Conservation (phyloP, 2,797 vertebrate genomes). For the Sphenodon punctatus region DNA sequence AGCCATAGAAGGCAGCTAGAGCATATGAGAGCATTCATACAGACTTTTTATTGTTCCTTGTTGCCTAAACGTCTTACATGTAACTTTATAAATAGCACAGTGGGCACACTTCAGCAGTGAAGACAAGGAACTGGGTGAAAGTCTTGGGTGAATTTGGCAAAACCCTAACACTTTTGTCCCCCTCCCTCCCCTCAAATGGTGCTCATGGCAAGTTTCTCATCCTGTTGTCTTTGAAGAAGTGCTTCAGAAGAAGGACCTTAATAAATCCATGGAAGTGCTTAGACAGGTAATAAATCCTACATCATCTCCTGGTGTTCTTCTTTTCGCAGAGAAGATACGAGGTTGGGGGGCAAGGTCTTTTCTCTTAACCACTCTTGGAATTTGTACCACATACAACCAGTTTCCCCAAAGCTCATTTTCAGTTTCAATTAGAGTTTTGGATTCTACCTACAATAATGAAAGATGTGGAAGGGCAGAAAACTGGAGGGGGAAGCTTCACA, state of each 20-base stretch:
- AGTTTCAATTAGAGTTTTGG: conserved; percentile 10
- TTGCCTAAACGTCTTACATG: conserved; percentile 12
- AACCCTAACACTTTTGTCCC: background rate
- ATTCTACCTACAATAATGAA: conserved; percentile 46
- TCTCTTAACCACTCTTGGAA: background rate
- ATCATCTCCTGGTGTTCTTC: background rate
- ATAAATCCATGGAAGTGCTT: conserved; percentile 54
- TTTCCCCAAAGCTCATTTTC: background rate
- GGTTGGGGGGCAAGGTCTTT: background rate
- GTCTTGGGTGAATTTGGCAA: conserved; percentile 22
- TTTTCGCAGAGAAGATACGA: background rate
- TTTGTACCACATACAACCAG: conserved; percentile 26
- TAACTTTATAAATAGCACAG: conserved; percentile 20
- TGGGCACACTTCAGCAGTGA: conserved; percentile 11
- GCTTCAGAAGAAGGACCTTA: conserved; percentile 19
- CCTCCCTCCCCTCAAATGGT: background rate
- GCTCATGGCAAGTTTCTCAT: background rate
- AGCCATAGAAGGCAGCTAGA: background rate
- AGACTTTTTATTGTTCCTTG: conserved; percentile 27
- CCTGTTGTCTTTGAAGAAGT: conserved; percentile 48
- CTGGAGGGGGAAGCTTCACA: conserved; percentile 44
- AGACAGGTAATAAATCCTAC: conserved; percentile 25
- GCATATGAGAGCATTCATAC: conserved; percentile 32
- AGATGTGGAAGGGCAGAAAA: conserved; percentile 32
- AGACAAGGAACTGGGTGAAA: background rate